Evolutionary conservation across 2,888 invertebrate genomes (phyloP).

Genomic region (Tuta absoluta): DNA sequence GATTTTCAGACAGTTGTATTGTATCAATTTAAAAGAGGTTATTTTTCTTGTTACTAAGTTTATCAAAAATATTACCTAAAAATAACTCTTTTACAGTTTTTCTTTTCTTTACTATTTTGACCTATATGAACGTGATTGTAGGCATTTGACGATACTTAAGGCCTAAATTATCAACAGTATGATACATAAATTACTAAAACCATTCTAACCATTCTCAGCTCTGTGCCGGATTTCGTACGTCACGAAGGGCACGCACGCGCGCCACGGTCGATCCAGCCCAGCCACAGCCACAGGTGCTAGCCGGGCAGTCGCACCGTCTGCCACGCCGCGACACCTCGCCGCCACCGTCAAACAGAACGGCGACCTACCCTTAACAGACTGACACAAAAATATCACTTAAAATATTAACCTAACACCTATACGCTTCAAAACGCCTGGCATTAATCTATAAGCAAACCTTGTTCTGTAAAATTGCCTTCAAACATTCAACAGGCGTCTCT

Average conservation of each 20-base stretch:
- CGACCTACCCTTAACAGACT: slow-evolving; percentile 52
- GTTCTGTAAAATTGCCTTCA: slow-evolving; percentile 49
- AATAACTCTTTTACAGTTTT: too few relatives aligned
- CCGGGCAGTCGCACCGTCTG: slow-evolving; percentile 69
- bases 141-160: too few relatives aligned
- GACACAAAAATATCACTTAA: slow-evolving; percentile 43
- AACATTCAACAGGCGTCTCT: slow-evolving; percentile 69
- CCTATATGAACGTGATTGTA: too few relatives aligned
- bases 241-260: slow-evolving; percentile 78
- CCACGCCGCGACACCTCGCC: slow-evolving; percentile 46
- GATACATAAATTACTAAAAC: background rate
- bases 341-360: slow-evolving; percentile 27
- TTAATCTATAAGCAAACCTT: slow-evolving; percentile 42
- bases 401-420: background rate
- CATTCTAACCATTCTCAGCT: slow-evolving; percentile 40
- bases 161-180: too few relatives aligned
- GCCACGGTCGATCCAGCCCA: slow-evolving; percentile 73
- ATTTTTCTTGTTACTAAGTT: too few relatives aligned
- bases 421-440: slow-evolving; percentile 45
- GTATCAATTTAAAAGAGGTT: too few relatives aligned
- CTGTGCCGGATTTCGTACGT: slow-evolving; percentile 65
- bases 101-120: too few relatives aligned
- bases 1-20: too few relatives aligned
- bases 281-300: slow-evolving; percentile 77
- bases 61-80: too few relatives aligned